Evolutionary conservation across 1,140 invertebrate genomes (phyloP), one percentile per base, ranked within the genome.

Genomic region (Drosophila quadrilineata): DNA sequence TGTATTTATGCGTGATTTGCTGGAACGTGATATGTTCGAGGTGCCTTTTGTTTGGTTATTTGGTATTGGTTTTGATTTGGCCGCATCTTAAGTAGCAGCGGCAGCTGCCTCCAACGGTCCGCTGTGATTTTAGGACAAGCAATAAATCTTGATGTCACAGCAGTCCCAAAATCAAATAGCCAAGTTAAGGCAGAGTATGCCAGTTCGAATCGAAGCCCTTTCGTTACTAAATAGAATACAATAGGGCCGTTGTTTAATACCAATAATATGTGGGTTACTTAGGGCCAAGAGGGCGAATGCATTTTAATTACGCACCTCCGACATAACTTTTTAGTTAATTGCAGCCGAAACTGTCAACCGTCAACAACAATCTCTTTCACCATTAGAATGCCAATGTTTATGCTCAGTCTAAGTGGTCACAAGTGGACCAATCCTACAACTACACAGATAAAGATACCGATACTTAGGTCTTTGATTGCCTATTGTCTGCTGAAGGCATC

Each of bases 101-200:
- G 21, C 22, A 35, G 21, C 63, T 29, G 46, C 53, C 57, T 48
- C 24, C 62, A 59, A 59, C 54, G 75, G 76, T 80, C 76, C 75
- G 82, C 76, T 84, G 77, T 84, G 79, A 77, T 84, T 85, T 85
- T 75, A 53, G 58, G 75, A 85, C 80, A 86, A 63, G 71, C 64
- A 67, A 86, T 86, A 85, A 85, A 85, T 85, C 80, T 82, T 64
- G 16, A n/a, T 56, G 57, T 65, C 71, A 74, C 17, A 54, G 36
- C n/a, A n/a, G n/a, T n/a, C 38, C 74, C 35, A 59, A 69, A 57
- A 74, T 6, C 14, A 36, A 36, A 36, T n/a, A 22, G n/a, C n/a
- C 38, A 12, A 41, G 12, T 4, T 3, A 43, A 2, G 26, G 24
- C 16, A 45, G 17, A 10, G n/a, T n/a, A 54, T 62, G 72, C 65